Conservation (phyloP, 2,113 vertebrate species). For the Scortum barcoo region DNA sequence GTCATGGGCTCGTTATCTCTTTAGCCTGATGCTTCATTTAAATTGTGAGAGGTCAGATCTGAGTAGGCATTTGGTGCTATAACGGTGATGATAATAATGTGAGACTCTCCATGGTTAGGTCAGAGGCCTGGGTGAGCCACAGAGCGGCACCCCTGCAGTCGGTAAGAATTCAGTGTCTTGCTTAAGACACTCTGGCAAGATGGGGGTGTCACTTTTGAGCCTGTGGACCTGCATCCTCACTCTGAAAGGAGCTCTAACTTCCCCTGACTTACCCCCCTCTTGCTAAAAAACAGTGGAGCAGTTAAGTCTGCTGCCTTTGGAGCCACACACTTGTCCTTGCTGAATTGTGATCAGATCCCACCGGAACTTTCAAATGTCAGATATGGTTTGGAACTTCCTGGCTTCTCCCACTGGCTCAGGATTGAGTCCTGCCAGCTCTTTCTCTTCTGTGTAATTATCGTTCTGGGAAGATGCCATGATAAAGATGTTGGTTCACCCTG, state of each 20-base stretch:
- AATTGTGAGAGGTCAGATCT: constrained; percentile 26
- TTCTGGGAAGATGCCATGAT: constrained; percentile 50
- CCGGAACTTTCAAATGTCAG: constrained; percentile 22
- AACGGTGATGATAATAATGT: not conserved
- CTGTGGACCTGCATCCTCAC: not conserved
- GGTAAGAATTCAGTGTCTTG: not conserved
- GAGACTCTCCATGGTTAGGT: not conserved
- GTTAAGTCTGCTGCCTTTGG: constrained; percentile 7
- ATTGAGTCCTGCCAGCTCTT: constrained; percentile 31
- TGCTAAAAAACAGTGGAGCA: not conserved
- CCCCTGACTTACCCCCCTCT: not conserved
- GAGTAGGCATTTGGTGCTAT: not conserved
- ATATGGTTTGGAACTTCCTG: constrained; percentile 16
- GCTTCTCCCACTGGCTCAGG: constrained; percentile 17
- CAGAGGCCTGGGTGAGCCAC: not conserved
- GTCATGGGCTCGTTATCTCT: not conserved
- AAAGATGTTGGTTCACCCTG: constrained; percentile 45
- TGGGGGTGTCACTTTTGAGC: not conserved
- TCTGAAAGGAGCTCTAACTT: not conserved
- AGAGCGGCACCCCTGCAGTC: not conserved
- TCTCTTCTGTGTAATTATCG: constrained; percentile 56
- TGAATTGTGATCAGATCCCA: constrained; percentile 49
- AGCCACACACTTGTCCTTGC: constrained; percentile 21
- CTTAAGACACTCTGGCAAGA: not conserved
- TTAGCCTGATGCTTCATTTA: constrained; percentile 26